Evolutionary conservation across 2,113 vertebrate genomes (phyloP).

Genomic region (Jaculus jaculus): DNA sequence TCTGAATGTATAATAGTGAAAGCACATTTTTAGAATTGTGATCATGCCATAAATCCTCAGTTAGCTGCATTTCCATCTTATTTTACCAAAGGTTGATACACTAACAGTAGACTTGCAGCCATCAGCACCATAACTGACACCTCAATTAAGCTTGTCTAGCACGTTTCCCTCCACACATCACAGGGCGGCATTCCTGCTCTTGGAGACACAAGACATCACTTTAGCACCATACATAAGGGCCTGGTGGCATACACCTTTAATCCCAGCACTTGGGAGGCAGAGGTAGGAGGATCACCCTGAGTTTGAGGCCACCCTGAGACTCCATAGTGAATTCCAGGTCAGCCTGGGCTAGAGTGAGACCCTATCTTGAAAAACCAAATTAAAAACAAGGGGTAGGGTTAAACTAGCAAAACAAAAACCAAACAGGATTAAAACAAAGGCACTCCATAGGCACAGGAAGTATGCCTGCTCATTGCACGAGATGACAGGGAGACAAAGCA

Average conservation of each 20-base stretch:
- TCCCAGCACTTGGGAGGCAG: too few species aligned
- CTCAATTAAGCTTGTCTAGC: background rate
- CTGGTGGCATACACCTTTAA: too few species aligned
- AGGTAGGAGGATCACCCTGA: too few species aligned
- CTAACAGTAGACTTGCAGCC: background rate
- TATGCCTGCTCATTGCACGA: background rate
- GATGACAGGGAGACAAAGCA: background rate
- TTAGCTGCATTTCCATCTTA: background rate
- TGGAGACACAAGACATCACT: background rate
- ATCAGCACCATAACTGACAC: background rate
- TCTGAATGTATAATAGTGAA: background rate
- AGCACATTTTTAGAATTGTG: background rate
- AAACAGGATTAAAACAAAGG: background rate
- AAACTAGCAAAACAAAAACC: background rate
- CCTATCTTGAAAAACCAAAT: too few species aligned
- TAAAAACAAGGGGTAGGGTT: too few species aligned
- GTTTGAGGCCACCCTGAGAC: too few species aligned
- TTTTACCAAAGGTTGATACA: background rate
- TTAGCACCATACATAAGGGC: too few species aligned
- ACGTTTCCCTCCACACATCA: background rate
- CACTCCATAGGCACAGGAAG: background rate
- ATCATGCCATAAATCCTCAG: background rate
- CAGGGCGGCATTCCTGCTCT: background rate
- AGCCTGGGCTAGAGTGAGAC: too few species aligned
- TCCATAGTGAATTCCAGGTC: too few species aligned